These are phyloP conservation scores for Nycticryphes semicollaris DNA, from an alignment of 2,113 vertebrate genomes.

Conservation along the genomic window DNA sequence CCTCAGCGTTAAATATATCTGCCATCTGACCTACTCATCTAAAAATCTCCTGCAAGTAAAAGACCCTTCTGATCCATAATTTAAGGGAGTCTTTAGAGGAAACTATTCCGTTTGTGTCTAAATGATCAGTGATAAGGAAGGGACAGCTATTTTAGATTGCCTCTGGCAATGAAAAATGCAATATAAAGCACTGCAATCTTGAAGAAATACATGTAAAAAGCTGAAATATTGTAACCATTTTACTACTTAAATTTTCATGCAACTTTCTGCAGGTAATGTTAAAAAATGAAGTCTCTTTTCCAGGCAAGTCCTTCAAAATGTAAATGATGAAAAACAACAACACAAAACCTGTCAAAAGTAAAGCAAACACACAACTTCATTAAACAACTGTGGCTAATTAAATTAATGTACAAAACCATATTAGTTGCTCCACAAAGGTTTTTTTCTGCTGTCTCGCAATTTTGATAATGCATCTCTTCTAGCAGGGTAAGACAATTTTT, in stretches of 20 bases:
- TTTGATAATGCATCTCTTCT: background rate
- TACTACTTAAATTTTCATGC: background rate
- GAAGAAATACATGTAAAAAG: background rate
- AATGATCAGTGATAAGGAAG: background rate
- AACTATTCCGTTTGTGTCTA: background rate
- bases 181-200: background rate
- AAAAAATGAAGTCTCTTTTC: background rate
- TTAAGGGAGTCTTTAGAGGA: background rate
- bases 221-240: background rate
- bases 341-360: background rate
- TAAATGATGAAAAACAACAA: background rate
- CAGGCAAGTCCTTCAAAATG: background rate
- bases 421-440: background rate
- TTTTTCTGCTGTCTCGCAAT: background rate
- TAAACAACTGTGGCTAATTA: background rate
- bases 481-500: background rate
- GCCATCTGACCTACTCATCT: background rate
- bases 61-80: conserved; percentile 20
- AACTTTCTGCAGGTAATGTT: background rate
- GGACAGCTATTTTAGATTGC: background rate
- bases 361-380: accelerated
- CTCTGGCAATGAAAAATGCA: background rate
- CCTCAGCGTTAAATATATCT: background rate
- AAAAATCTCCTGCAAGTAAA: conserved; percentile 4
- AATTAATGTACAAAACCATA: background rate